phyloP scores from a whole-genome alignment of 2,797 vertebrate genomes.

The Bradypus variegatus region DNA sequence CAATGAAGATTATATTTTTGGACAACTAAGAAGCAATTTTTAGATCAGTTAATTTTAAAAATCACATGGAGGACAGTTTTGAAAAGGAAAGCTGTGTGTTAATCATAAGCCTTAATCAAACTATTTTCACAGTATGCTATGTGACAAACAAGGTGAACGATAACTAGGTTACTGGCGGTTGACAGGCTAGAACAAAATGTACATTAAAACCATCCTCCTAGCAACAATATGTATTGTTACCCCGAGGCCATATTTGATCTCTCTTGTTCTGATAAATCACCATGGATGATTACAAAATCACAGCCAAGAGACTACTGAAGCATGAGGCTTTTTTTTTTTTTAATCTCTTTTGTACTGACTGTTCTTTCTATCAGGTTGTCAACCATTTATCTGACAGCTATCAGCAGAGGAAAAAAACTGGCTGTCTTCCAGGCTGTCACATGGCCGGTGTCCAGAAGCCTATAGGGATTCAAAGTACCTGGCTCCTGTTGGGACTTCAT shows the following conservation, averaged over 20 bases:
- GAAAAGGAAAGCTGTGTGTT: background rate
- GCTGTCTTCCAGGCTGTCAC: background rate
- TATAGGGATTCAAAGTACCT: background rate
- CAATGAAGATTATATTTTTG: background rate
- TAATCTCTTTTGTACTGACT: background rate
- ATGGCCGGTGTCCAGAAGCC: background rate
- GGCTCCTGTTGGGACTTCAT: background rate
- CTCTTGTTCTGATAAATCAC: background rate
- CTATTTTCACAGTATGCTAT: background rate
- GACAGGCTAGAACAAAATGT: background rate
- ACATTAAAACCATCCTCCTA: background rate
- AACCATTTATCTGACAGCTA: background rate
- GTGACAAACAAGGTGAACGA: background rate
- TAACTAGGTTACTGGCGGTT: background rate
- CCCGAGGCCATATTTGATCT: background rate
- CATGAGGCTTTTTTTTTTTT: background rate
- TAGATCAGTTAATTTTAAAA: slow-evolving; percentile 23
- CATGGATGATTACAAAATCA: background rate
- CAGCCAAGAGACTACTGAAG: background rate
- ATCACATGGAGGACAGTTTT: slow-evolving; percentile 4
- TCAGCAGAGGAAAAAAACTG: background rate
- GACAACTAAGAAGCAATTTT: slow-evolving; percentile 34
- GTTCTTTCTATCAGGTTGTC: background rate
- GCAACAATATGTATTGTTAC: background rate
- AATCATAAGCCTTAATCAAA: background rate